Evolutionary conservation across 2,113 vertebrate genomes (phyloP).

Genomic region (Daubentonia madagascariensis): DNA sequence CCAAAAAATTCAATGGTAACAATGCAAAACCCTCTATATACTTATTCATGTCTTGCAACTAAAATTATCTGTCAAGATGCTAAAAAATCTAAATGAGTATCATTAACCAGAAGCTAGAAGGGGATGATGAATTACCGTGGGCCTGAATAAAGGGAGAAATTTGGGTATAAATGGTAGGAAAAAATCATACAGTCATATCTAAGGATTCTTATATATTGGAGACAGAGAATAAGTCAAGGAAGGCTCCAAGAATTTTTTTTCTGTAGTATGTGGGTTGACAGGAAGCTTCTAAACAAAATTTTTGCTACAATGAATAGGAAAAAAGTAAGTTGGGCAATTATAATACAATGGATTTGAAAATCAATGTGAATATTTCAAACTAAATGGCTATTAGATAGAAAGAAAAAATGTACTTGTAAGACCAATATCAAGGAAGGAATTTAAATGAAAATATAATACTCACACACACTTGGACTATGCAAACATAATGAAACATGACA

Average conservation of each 20-base stretch:
- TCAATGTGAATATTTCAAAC: slow-evolving; percentile 23
- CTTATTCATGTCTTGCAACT: not conserved
- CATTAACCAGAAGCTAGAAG: not conserved
- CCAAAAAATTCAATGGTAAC: not conserved
- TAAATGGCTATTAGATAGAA: slow-evolving; percentile 24
- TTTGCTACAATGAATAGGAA: not conserved
- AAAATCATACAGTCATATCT: not conserved
- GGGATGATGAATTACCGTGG: not conserved
- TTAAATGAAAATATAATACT: not conserved
- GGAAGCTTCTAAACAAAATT: not conserved
- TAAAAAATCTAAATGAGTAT: not conserved
- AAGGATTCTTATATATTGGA: not conserved
- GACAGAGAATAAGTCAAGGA: not conserved
- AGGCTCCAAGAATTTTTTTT: not conserved
- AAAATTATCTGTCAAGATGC: slow-evolving; percentile 14
- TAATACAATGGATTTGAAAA: slow-evolving; percentile 28
- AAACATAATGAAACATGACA: not conserved
- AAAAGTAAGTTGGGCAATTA: not conserved
- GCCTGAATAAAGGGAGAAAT: not conserved
- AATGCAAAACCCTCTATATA: not conserved
- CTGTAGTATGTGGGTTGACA: not conserved
- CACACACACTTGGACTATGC: not conserved
- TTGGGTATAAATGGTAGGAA: not conserved
- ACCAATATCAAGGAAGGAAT: not conserved
- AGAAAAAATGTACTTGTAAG: not conserved